These are phyloP conservation scores for Mormyrops attenuatus DNA, from an alignment of 2,797 vertebrate genomes.

Conservation along the genomic window DNA sequence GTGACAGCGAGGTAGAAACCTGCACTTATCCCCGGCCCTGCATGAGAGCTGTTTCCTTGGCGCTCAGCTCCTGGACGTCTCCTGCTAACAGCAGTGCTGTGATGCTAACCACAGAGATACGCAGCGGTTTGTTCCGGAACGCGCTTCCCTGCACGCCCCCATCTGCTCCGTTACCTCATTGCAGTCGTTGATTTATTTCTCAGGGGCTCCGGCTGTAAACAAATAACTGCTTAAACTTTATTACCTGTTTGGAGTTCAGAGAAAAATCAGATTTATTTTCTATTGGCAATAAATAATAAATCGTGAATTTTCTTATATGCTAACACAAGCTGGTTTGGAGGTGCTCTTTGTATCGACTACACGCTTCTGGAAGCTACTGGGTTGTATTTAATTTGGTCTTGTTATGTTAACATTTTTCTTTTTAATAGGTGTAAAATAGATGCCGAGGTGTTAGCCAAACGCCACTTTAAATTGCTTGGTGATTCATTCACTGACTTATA, in stretches of 20 bases:
- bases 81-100: not conserved
- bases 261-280: not conserved
- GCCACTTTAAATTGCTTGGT: constrained; percentile 8
- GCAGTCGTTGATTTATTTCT: not conserved
- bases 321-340: not conserved
- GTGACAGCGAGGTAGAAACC: not conserved
- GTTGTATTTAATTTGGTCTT: not conserved
- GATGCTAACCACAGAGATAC: not conserved
- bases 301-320: not conserved
- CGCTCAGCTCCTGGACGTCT: not conserved
- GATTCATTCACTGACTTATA: constrained; percentile 16
- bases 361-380: not conserved
- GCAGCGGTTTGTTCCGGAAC: not conserved
- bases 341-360: not conserved
- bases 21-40: not conserved
- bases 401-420: not conserved
- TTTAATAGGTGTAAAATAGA: constrained; percentile 14
- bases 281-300: constrained; percentile 1
- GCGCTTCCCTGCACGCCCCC: not conserved
- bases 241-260: not conserved
- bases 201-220: not conserved
- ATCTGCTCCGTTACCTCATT: not conserved
- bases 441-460: not conserved
- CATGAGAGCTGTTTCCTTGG: not conserved
- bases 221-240: not conserved